These are phyloP conservation scores for Aricia artaxerxes DNA, from an alignment of 2,888 invertebrate genomes.

Conservation along the genomic window DNA sequence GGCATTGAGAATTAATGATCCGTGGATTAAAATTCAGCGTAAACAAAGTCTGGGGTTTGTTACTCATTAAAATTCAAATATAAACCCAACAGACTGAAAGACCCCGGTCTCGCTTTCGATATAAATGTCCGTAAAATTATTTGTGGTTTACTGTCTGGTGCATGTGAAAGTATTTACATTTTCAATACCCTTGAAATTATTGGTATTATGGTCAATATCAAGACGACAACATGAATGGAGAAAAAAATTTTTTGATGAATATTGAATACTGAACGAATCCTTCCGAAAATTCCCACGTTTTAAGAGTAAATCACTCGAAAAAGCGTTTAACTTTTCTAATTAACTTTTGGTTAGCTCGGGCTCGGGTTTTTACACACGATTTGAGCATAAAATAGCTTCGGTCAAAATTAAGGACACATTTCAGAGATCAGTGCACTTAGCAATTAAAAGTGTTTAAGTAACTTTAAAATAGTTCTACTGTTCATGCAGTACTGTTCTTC, in stretches of 20 bases:
- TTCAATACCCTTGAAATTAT: conserved; percentile 7
- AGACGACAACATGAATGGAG: background rate
- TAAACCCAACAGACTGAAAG: conserved; percentile 27
- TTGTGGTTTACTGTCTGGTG: conserved; percentile 27
- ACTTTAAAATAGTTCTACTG: background rate
- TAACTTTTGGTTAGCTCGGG: conserved; percentile 5
- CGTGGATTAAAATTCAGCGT: background rate
- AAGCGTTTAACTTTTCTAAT: conserved; percentile 7
- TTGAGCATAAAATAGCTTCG: conserved; percentile 29
- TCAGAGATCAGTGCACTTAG: conserved; percentile 2
- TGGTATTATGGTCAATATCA: background rate
- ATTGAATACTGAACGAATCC: background rate
- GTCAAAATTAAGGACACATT: conserved; percentile 22
- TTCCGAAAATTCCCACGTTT: background rate
- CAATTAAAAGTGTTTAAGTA: background rate
- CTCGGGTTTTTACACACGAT: conserved; percentile 18
- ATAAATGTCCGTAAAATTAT: conserved; percentile 21
- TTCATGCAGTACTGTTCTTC: background rate
- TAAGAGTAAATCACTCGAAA: background rate
- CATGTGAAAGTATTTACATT: conserved; percentile 11
- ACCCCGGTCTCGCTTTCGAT: conserved; percentile 20
- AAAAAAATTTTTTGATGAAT: background rate
- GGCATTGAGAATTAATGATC: background rate
- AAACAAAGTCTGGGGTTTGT: background rate
- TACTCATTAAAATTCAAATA: conserved; percentile 10